phyloP scores from a whole-genome alignment of 2,888 invertebrate species.

The Drosophila mulleri region DNA sequence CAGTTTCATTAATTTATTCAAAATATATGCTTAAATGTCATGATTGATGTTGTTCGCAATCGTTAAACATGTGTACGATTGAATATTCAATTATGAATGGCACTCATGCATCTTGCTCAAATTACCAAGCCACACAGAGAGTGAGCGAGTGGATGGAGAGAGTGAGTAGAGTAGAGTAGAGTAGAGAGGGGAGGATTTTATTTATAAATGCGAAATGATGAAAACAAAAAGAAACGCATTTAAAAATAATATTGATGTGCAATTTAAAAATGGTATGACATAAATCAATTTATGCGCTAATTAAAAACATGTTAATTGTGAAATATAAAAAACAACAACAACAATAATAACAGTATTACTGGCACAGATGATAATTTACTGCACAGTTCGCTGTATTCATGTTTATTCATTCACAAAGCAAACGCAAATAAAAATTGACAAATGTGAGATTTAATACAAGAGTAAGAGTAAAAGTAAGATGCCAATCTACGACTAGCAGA shows the following conservation, averaged over 20 bases:
- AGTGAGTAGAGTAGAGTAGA: background rate
- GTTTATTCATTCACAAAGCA: constrained; percentile 52
- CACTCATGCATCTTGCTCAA: constrained; percentile 56
- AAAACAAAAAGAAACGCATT: constrained; percentile 23
- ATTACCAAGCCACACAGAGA: constrained; percentile 33
- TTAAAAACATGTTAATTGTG: constrained; percentile 74
- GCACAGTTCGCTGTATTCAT: constrained; percentile 45
- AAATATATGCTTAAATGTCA: constrained; percentile 3
- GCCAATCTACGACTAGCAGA: background rate
- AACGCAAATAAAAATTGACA: constrained; percentile 57
- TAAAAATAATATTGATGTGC: constrained; percentile 62
- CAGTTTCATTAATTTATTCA: constrained; percentile 12
- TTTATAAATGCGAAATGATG: constrained; percentile 44
- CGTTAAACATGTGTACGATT: constrained; percentile 19
- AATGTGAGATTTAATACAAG: constrained; percentile 48
- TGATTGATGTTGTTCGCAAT: constrained; percentile 37
- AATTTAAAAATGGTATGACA: constrained; percentile 59
- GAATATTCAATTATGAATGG: constrained; percentile 44
- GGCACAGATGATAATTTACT: constrained; percentile 48
- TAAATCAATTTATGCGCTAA: constrained; percentile 71
- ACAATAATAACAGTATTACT: constrained; percentile 8
- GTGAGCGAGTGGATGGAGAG: background rate
- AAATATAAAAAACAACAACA: constrained; percentile 17
- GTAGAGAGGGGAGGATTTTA: constrained; percentile 1
- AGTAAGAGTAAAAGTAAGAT: background rate